Base-by-base conservation (phyloP, 2,113 vertebrate species). In the Cryptomyrus ogoouensis region DNA sequence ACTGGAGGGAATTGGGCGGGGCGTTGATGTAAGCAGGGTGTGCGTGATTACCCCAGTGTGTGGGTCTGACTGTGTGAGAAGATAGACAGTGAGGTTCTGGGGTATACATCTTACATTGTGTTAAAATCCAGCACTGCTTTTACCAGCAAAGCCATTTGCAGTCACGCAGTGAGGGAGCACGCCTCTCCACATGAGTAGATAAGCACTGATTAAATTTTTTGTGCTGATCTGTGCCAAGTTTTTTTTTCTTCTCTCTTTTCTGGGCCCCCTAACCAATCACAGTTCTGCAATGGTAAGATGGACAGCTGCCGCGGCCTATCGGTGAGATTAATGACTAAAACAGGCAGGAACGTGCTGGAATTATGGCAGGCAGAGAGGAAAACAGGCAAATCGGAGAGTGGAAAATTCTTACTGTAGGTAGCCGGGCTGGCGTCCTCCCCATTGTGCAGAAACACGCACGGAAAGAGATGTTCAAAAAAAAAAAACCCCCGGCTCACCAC, bases 281-380 rank as follows among this genome's bases (percentile, higher is more conserved):
- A 10, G 46, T 21, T 44, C 27, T 10, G 66, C 15, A 21, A 2
- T 50, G 2, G 47, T 49, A 19, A 35, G 85, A 87, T 5, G 15
- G 88, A 39, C 62, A 89, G 46, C 66, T 35, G 85, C n/a, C 31
- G 31, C 2, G 15, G 31, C 85, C 85, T 52, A 77, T 47, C 5
- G 13, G 47, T 19, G 66, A 89, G 3, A 90, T 92, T 97, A 96
- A 97, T 96, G 95, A 96, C 94, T 95, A 94, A 95, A 94, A 94
- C 96, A 97, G 96, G 95, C 93, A 90, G 70, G 91, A 88, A 91
- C 93, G 92, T 94, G 94, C 93, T 91, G 94, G 93, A 94, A 93
- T 94, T 94, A 95, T 90, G 62, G 10, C 92, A 88, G 91, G 62
- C 92, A 91, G 90, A 91, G 89, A 88, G 90, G 91, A 89, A 93